Percentiles rank a stretch among this genome's conserved stretches.
phyloP scores from a whole-genome alignment of 2,888 invertebrate species.

The Scaptomyza tumidula region DNA sequence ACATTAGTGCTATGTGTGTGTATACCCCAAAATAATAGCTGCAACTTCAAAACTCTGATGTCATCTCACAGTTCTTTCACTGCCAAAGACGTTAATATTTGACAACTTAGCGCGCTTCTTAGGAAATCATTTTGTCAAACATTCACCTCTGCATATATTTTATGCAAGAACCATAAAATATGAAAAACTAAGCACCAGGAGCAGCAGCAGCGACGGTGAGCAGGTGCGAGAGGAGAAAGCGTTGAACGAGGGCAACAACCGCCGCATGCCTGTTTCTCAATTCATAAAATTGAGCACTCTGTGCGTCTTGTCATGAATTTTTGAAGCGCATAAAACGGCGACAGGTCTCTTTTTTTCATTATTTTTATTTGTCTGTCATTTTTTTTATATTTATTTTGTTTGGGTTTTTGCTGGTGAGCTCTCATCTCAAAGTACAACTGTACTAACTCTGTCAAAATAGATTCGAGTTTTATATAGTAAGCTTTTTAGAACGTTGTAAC shows the following conservation, averaged over 20 bases:
- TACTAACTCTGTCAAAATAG: too few relatives aligned
- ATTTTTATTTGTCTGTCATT: constrained; percentile 16
- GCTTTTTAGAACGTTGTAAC: too few relatives aligned
- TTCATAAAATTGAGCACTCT: constrained; percentile 78
- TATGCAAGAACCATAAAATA: constrained; percentile 53
- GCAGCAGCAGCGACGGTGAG: constrained; percentile 10
- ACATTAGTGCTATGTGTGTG: neutral
- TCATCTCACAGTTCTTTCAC: constrained; percentile 7
- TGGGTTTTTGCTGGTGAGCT: neutral
- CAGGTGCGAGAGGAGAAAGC: neutral
- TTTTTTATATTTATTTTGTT: constrained; percentile 1
- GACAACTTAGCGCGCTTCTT: constrained; percentile 65
- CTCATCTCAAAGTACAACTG: neutral
- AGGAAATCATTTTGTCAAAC: constrained; percentile 62
- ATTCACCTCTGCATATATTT: constrained; percentile 67
- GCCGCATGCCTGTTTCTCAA: constrained; percentile 68
- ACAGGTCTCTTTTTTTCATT: constrained; percentile 52
- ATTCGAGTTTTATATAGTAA: too few relatives aligned
- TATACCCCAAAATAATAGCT: constrained; percentile 9
- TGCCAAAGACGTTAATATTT: constrained; percentile 50
- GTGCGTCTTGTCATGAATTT: constrained; percentile 74
- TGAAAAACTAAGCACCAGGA: constrained; percentile 9
- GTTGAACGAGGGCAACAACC: constrained; percentile 36
- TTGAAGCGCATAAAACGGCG: constrained; percentile 70
- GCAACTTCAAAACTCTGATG: constrained; percentile 27